A percentile compares a stretch with the other conserved stretches of the same genome.
Evolutionary conservation across 2,113 vertebrate genomes (phyloP).

Genomic region (Microcebus lehilahytsara): DNA sequence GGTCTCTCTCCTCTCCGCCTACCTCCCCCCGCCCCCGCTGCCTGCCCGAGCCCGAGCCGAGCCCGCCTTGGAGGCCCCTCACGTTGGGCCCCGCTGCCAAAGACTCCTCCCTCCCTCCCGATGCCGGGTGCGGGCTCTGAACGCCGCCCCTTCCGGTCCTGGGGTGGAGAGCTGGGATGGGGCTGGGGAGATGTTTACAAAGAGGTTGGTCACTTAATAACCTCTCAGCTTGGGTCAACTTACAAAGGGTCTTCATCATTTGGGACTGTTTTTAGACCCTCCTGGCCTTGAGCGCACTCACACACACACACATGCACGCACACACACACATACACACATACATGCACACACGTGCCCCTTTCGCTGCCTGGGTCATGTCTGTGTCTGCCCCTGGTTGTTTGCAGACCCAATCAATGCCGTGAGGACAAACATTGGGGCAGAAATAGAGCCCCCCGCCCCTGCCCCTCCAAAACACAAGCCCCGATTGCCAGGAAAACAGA

Average conservation of each 20-base stretch:
- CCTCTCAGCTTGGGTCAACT: not conserved
- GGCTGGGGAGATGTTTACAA: not conserved
- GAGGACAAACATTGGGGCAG: not conserved
- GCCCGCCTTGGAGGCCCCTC: not conserved
- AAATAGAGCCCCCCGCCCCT: not conserved
- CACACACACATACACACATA: too few relatives aligned
- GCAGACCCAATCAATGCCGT: not conserved
- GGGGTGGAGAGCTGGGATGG: not conserved
- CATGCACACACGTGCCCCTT: not conserved
- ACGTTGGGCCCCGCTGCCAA: not conserved
- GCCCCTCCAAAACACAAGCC: not conserved
- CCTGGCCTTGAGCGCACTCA: not conserved
- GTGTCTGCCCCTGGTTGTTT: too few relatives aligned
- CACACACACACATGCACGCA: too few relatives aligned
- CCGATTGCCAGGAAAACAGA: not conserved
- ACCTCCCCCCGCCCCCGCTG: not conserved
- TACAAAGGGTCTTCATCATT: not conserved
- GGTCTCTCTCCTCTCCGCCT: conserved; percentile 75
- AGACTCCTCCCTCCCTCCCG: not conserved
- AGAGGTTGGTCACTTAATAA: not conserved
- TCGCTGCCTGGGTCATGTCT: not conserved
- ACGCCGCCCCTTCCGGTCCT: not conserved
- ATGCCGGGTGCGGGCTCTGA: not conserved
- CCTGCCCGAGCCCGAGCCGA: not conserved
- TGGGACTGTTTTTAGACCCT: not conserved